Conservation (phyloP, 2,797 vertebrate genomes). For the Pteronotus mesoamericanus region DNA sequence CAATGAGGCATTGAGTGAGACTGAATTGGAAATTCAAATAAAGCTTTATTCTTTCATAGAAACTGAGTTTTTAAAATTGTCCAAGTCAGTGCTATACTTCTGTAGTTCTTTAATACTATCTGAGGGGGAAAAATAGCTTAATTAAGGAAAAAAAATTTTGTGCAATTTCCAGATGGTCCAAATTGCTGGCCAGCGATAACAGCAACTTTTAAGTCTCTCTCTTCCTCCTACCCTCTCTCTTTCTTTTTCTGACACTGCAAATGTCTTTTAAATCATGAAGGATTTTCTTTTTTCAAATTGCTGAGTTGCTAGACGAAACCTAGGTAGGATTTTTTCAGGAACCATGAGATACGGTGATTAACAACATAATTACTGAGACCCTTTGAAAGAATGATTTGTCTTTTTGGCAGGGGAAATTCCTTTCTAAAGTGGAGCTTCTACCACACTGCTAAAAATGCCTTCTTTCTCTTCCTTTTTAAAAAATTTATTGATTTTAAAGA, state of each 20-base stretch:
- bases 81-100: not conserved
- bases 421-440: not conserved
- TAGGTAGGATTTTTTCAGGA: not conserved
- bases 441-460: not conserved
- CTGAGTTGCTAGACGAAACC: conserved; percentile 1
- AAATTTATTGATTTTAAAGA: not conserved
- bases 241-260: not conserved
- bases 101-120: not conserved
- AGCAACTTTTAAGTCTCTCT: not conserved
- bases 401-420: not conserved
- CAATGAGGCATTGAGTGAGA: not conserved
- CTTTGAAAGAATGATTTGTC: not conserved
- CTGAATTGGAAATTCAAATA: not conserved
- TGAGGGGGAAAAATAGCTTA: not conserved
- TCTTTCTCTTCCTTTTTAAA: not conserved
- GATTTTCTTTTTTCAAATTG: not conserved
- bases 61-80: not conserved
- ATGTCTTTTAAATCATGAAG: not conserved
- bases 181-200: not conserved
- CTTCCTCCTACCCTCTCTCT: not conserved
- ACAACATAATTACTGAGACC: not conserved
- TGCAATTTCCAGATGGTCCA: not conserved
- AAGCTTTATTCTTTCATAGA: not conserved
- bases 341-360: not conserved
- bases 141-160: not conserved